These are phyloP conservation scores for Papio anubis DNA, from an alignment of 2,113 vertebrate species.

Conservation along the genomic window DNA sequence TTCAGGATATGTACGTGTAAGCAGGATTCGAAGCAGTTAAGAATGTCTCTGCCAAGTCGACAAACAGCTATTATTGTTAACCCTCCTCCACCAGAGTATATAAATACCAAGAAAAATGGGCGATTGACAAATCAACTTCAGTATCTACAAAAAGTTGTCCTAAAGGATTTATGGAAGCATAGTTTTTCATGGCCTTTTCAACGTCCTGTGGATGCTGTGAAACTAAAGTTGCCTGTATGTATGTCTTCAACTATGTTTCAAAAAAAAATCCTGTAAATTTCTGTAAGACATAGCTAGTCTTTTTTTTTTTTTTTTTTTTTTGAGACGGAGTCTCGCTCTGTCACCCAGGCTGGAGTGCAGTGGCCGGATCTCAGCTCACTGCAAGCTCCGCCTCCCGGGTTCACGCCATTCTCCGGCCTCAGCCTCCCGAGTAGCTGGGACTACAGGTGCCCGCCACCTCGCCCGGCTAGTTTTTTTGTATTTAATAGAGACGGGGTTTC, in stretches of 20 bases:
- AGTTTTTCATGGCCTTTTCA: constrained; percentile 95
- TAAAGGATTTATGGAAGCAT: constrained; percentile 92
- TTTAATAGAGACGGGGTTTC: too few species aligned
- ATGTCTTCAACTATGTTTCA: background rate
- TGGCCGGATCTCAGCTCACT: too few species aligned
- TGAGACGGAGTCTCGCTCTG: too few species aligned
- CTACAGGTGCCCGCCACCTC: too few species aligned
- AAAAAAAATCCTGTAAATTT: background rate
- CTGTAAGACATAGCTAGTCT: background rate
- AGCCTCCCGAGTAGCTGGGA: too few species aligned
- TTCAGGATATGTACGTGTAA: constrained; percentile 54
- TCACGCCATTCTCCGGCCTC: too few species aligned
- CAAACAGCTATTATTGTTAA: constrained; percentile 84
- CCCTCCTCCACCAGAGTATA: constrained; percentile 91
- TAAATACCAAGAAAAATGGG: constrained; percentile 86
- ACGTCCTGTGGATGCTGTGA: constrained; percentile 94
- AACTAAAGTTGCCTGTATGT: constrained; percentile 93
- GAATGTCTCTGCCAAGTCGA: constrained; percentile 86
- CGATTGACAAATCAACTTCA: constrained; percentile 93
- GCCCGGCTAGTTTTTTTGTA: too few species aligned
- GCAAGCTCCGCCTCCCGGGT: too few species aligned
- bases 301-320: background rate
- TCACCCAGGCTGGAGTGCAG: too few species aligned
- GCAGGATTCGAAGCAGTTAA: constrained; percentile 20
- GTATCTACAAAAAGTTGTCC: constrained; percentile 91